Conservation (phyloP, 2,113 vertebrate genomes). For the Chaetodon trifascialis region DNA sequence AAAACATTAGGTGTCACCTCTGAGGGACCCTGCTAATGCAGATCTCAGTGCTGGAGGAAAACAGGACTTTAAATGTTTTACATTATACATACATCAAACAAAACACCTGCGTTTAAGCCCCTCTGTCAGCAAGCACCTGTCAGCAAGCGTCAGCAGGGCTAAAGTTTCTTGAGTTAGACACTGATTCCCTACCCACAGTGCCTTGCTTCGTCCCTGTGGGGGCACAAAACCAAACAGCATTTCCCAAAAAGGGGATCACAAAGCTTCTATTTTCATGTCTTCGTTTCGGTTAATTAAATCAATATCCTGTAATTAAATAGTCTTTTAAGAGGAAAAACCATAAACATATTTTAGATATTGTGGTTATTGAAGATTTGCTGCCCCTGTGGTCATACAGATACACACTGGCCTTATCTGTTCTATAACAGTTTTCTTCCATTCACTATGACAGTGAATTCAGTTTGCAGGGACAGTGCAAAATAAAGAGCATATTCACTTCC, state of each 20-base stretch:
- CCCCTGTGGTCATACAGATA: neutral
- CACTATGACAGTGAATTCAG: neutral
- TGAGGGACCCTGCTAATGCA: neutral
- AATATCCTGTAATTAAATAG: neutral
- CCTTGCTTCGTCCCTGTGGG: neutral
- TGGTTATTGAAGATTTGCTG: neutral
- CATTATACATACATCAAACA: neutral
- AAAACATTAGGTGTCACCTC: neutral
- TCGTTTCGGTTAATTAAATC: neutral
- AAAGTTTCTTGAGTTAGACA: slow-evolving; percentile 14
- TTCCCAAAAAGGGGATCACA: neutral
- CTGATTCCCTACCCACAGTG: neutral
- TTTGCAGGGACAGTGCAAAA: neutral
- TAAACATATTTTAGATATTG: neutral
- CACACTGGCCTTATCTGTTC: neutral
- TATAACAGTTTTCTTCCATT: neutral
- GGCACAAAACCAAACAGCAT: neutral
- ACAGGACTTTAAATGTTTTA: slow-evolving; percentile 8
- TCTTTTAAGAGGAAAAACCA: neutral
- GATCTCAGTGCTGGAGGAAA: slow-evolving; percentile 22
- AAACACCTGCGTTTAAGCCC: neutral
- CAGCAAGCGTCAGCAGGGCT: slow-evolving; percentile 4
- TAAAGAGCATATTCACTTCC: neutral
- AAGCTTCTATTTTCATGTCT: neutral
- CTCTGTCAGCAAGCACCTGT: slow-evolving; percentile 9